Conservation (phyloP, 2,113 vertebrate species). For the Anoplopoma fimbria region DNA sequence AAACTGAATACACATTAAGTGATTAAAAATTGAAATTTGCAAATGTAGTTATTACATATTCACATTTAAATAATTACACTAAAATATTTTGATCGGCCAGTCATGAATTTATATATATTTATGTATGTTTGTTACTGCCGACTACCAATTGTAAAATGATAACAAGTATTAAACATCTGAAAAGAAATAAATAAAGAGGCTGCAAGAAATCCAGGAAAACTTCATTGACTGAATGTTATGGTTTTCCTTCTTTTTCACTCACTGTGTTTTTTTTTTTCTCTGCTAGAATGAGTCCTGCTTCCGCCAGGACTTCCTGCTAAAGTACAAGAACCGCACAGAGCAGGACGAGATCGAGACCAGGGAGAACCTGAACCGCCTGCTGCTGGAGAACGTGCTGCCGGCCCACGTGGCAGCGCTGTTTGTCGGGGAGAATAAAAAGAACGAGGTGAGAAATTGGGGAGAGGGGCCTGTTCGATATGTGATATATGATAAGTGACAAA, state of each 20-base stretch:
- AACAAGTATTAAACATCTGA: not conserved
- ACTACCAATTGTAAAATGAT: not conserved
- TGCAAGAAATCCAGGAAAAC: not conserved
- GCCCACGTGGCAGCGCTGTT: conserved; percentile 95
- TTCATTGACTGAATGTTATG: not conserved
- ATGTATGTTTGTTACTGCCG: too few relatives aligned
- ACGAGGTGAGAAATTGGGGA: conserved; percentile 89
- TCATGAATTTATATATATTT: not conserved
- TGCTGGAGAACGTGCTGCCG: conserved; percentile 97
- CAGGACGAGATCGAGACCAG: conserved; percentile 97
- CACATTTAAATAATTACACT: not conserved
- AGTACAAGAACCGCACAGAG: conserved; percentile 96
- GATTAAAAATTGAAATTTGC: not conserved
- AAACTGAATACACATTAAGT: not conserved
- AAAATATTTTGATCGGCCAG: too few relatives aligned
- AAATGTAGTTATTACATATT: not conserved
- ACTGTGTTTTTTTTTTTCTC: not conserved
- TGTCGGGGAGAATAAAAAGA: conserved; percentile 94
- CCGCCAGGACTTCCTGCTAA: conserved; percentile 93
- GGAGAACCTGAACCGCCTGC: conserved; percentile 96
- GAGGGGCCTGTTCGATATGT: not conserved
- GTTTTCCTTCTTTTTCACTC: not conserved
- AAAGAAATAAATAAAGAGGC: not conserved
- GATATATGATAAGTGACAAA: not conserved
- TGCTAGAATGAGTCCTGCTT: conserved; percentile 93